Base-by-base conservation (phyloP, 2,797 vertebrate species). In the Taeniopygia guttata region DNA sequence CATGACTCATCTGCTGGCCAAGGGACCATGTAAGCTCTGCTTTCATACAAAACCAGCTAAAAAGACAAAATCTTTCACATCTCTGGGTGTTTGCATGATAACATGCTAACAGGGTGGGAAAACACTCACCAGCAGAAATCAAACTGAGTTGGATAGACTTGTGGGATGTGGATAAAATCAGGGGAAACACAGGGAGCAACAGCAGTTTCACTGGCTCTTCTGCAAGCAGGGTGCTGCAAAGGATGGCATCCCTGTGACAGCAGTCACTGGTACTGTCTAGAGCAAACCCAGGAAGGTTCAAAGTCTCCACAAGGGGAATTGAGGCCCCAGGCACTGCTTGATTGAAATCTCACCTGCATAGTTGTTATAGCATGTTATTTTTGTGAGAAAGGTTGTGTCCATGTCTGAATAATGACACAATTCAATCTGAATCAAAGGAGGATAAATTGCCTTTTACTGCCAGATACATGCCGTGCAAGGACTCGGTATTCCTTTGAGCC, bases 171-270 rank as follows among this genome's bases (percentile, higher is more conserved):
- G 54, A 22, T 75, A 40, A 74, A 89, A 45, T 36, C 3, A 0
- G 26, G 13, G 29, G 49, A 51, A 59, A 14, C 9, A 38, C 7
- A 13, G 48, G 26, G 54, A 88, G 43, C 55, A 42, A 7, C 48
- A 87, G 63, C 34, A 73, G n/a, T 20, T 45, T 15, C 59, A 43
- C 40, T 34, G 42, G 55, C 22, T 77, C 73, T 21, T 40, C 34
- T 46, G 73, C 48, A 36, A 0, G 11, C 0, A 4, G 19, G 43
- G 19, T 1, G 0, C 56, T 52, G 75, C 6, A 1, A 38, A 30
- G 36, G 26, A 62, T 0, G 52, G 25, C 43, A 73, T 25, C 16
- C 16, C 58, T 16, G 23, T 22, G 64, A 45, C 87, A 7, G 1
- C 27, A 1, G 62, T 29, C 63, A 51, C 42, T 81, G 89, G 64